A percentile compares a stretch with the other conserved stretches of the same genome.
Evolutionary conservation across 2,113 vertebrate species (phyloP).

Genomic region (Antennarius striatus): DNA sequence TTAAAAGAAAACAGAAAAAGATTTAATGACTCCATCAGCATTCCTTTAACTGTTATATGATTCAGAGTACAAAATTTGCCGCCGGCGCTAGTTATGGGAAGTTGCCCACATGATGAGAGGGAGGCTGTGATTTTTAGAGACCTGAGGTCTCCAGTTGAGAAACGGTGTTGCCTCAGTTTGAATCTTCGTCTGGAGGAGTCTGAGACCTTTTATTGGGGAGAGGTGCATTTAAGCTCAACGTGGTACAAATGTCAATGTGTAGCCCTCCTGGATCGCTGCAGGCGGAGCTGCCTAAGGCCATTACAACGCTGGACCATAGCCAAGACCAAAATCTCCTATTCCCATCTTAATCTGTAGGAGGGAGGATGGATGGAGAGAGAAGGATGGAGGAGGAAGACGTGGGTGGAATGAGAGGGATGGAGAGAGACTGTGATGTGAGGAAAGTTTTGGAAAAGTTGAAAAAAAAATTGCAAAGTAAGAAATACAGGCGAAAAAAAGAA

Average conservation of each 20-base stretch:
- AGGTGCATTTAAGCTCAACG: constrained; percentile 34
- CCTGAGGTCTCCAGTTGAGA: constrained; percentile 7
- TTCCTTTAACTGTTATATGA: not conserved
- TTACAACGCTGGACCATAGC: constrained; percentile 58
- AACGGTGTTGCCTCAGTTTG: constrained; percentile 39
- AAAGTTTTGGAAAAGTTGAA: constrained; percentile 13
- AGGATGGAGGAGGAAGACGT: constrained; percentile 27
- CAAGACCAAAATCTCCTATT: constrained; percentile 70
- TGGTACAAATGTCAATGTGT: constrained; percentile 50
- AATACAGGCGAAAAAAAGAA: constrained; percentile 4
- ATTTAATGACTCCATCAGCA: constrained; percentile 4
- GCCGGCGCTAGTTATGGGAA: constrained; percentile 1
- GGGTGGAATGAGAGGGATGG: constrained; percentile 33
- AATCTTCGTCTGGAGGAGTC: constrained; percentile 24
- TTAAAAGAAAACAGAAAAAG: not conserved
- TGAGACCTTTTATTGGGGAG: constrained; percentile 20
- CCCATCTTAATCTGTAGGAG: constrained; percentile 70
- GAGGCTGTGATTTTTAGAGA: constrained; percentile 13
- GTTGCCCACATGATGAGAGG: constrained; percentile 1
- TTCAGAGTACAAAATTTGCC: constrained; percentile 1
- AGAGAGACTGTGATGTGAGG: constrained; percentile 28
- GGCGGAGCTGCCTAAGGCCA: constrained; percentile 47
- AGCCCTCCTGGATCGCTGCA: constrained; percentile 37
- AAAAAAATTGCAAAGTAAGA: constrained; percentile 18
- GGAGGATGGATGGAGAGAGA: constrained; percentile 49